Evolutionary conservation across 2,113 vertebrate genomes (phyloP), one percentile per base, ranked within the genome.

Genomic region (Coptodon rendalli): DNA sequence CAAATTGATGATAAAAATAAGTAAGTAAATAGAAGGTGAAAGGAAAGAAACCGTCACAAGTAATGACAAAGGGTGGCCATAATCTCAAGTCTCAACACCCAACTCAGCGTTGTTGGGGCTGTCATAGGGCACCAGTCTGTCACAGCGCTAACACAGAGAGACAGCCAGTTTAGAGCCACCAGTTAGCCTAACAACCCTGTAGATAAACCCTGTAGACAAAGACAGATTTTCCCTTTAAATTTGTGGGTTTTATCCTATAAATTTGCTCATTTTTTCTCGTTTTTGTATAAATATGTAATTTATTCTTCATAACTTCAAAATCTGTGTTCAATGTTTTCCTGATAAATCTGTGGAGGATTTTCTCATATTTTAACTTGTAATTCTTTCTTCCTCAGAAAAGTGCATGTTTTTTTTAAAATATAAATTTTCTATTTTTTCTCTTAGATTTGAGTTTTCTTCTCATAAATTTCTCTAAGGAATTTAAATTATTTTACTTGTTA

Each of bases 121-220:
- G 63, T 68, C n/a, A 68, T 5, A 68, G 61, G 34, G 19, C 34
- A 38, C 31, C 34, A 66, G 34, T 38, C 63, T 40, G 63, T 68
- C 36, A 9, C 36, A 24, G 66, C 2, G 12, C 38, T 43, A 71
- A 71, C 66, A 71, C n/a, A 43, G 3, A 40, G 4, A 14, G 38
- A 0, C 38, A 13, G 63, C 4, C 4, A 0, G 4, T 14, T 68
- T 1, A 22, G 59, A 63, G 34, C 1, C 11, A 43, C 66, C 36
- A 10, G 38, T 45, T 27, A 73, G 1, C 38, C 5, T 45, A 16
- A 73, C 38, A 43, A 27, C 38, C 13, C 3, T 6, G 13, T 61
- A 17, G 57, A 57, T 57, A 0, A 7, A 57, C 24, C 12, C 63
- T 68, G 34, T 22, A 12, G 0, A 24, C 66, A 71, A 71, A 68